Evolutionary conservation across 2,113 vertebrate species (phyloP).

Genomic region (Leptocoma aspasia): DNA sequence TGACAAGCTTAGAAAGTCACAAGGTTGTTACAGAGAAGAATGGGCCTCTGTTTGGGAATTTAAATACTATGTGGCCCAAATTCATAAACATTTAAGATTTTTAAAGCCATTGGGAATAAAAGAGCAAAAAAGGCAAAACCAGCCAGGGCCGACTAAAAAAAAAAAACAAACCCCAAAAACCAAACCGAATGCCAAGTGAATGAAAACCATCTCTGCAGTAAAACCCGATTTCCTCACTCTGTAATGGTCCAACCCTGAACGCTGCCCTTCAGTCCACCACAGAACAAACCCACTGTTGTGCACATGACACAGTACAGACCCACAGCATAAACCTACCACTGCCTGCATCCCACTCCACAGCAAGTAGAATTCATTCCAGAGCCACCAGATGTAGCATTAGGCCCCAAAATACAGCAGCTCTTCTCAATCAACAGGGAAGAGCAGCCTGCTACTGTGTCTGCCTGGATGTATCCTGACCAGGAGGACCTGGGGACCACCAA

Average conservation of each 20-base stretch:
- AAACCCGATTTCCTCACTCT: background rate
- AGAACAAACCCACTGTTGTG: background rate
- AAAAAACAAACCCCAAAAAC: background rate
- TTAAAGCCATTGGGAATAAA: slow-evolving; percentile 52
- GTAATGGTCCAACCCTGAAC: background rate
- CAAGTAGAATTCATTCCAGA: background rate
- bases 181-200: background rate
- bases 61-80: slow-evolving; percentile 53
- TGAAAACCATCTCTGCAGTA: background rate
- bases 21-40: slow-evolving; percentile 63
- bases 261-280: background rate
- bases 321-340: background rate
- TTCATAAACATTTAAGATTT: slow-evolving; percentile 64
- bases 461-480: background rate
- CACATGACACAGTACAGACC: background rate
- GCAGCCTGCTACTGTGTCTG: background rate
- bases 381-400: background rate
- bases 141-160: background rate
- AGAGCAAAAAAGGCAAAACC: slow-evolving; percentile 13
- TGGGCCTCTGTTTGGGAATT: slow-evolving; percentile 60
- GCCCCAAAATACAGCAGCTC: background rate
- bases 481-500: background rate
- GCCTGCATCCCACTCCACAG: background rate
- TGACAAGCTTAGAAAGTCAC: slow-evolving; percentile 62
- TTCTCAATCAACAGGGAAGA: background rate